Conservation (phyloP, 2,888 invertebrate genomes). For the Eurytoma adleriae region DNA sequence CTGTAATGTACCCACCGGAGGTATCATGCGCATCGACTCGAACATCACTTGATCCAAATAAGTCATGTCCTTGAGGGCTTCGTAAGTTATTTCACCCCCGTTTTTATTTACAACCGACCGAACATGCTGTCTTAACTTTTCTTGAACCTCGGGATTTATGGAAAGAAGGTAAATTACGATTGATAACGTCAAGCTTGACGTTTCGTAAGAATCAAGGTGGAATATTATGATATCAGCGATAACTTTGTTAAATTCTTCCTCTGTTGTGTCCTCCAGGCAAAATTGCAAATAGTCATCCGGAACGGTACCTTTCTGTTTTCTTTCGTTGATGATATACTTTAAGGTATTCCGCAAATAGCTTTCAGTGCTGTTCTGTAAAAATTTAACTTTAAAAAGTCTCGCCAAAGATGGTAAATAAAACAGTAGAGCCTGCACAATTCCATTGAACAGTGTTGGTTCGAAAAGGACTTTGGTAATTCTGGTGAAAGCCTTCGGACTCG, state of each 20-base stretch:
- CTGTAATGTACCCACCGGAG: conserved; percentile 45
- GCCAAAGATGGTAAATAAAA: conserved; percentile 58
- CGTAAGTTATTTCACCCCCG: conserved; percentile 71
- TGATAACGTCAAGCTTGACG: conserved; percentile 76
- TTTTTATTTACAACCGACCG: conserved; percentile 64
- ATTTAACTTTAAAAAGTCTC: conserved; percentile 38
- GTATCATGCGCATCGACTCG: conserved; percentile 63
- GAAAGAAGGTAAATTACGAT: conserved; percentile 77
- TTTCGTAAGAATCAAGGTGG: conserved; percentile 78
- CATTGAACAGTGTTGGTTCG: conserved; percentile 57
- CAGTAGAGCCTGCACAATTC: conserved; percentile 44
- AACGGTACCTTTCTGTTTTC: conserved; percentile 63
- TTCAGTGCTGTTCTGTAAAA: conserved; percentile 60
- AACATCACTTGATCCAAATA: conserved; percentile 77
- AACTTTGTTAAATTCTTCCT: conserved; percentile 14
- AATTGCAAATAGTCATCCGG: conserved; percentile 77
- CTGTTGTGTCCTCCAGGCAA: conserved; percentile 66
- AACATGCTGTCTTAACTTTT: conserved; percentile 76
- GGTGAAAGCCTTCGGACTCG: conserved; percentile 44
- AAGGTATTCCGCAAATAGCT: conserved; percentile 63
- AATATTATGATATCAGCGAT: conserved; percentile 75
- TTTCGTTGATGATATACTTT: conserved; percentile 59
- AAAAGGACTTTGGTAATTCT: conserved; percentile 55
- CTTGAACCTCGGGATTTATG: conserved; percentile 74
- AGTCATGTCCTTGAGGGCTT: conserved; percentile 76